Evolutionary conservation across 2,797 vertebrate species (phyloP), one percentile per base, ranked within the genome.

Genomic region (Rachycentron canadum): DNA sequence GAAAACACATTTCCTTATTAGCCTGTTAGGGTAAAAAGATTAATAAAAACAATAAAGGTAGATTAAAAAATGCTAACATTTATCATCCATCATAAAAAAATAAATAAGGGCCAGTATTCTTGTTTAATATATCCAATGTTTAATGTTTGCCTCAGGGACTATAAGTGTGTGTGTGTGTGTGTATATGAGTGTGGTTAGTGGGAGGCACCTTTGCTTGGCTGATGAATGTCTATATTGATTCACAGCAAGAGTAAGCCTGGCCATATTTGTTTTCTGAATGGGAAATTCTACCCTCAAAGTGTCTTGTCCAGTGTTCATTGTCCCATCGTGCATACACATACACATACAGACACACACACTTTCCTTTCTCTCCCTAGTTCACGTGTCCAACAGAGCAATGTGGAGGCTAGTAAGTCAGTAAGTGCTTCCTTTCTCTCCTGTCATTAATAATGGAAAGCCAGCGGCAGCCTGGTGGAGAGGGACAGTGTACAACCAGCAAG

Each of bases 391-490:
- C 47, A 75, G 64, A 78, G 72, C 62, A 66, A 83, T 75, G 82
- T 82, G 65, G 65, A 84, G 73, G 79, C 76, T 58, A 70, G 80
- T 85, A 80, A 83, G 76, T 82, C 86, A 86, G 76, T 89, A 89
- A 91, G 89, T 90, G 91, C 86, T 89, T 71, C 50, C 80, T 69
- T 81, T 83, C 78, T 84, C 79, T 84, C 56, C 57, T 43, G 21
- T 76, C 90, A 93, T 93, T 72, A 93, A 93, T 93, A 92, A 93
- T 93, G 78, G 38, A 92, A 64, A 56, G 60, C 40, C 45, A 69
- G 81, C 81, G 79, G 80, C 85, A 82, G 86, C 78, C 55, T 56
- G 71, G 55, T 66, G 59, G 63, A 79, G 64, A 59, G 59, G 25
- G 45, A 49, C 57, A 60, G 55, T 28, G 59, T 56, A 53, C 30